phyloP scores from a whole-genome alignment of 2,797 vertebrate species.

The Phataginus tricuspis region DNA sequence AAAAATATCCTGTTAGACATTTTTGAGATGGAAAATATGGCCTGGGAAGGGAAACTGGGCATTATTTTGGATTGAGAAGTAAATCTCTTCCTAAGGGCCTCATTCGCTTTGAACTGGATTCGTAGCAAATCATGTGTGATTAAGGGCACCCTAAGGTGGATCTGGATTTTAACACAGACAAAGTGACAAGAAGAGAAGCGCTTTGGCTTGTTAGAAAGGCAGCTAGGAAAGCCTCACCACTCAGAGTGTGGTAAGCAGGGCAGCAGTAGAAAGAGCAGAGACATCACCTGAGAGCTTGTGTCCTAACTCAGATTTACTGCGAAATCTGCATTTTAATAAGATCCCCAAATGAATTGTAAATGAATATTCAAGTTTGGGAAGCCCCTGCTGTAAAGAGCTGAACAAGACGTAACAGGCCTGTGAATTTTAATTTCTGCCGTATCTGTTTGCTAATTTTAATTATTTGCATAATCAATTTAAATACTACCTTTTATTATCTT shows the following conservation, averaged over 20 bases:
- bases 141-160: not conserved
- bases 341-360: not conserved
- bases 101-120: not conserved
- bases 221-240: not conserved
- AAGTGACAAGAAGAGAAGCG: not conserved
- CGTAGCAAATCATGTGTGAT: not conserved
- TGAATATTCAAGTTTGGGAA: not conserved
- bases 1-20: not conserved
- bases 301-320: not conserved
- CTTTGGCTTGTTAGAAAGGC: not conserved
- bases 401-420: not conserved
- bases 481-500: conserved; percentile 16
- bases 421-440: conserved; percentile 33
- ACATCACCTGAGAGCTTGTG: not conserved
- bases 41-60: not conserved
- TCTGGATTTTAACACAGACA: conserved; percentile 11
- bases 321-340: not conserved
- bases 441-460: conserved; percentile 29
- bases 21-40: not conserved
- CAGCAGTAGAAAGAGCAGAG: not conserved
- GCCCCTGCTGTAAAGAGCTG: not conserved
- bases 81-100: not conserved
- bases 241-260: not conserved
- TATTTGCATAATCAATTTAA: conserved; percentile 46
- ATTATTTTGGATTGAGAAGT: not conserved